Base-by-base conservation (phyloP, 2,888 invertebrate species). In the Adelognathus sp. region DNA sequence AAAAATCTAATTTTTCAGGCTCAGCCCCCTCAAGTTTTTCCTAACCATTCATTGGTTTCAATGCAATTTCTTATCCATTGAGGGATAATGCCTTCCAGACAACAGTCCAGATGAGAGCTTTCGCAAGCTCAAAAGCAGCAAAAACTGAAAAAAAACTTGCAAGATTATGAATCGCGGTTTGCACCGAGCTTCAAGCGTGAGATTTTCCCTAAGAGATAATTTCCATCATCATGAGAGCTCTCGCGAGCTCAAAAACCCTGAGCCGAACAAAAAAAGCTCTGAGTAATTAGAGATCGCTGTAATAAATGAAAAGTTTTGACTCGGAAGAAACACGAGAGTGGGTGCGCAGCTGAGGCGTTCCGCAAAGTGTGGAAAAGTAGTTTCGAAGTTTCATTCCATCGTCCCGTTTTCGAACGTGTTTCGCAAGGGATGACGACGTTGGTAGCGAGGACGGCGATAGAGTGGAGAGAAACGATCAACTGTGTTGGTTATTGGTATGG, bases 401-500 rank as follows among this genome's bases (percentile, higher is more conserved):
- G 9, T 9, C 9, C 39, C 5, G n/a, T 11, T 9, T 2, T 7
- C 1, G 21, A 1, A 0, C 21, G 9, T 46, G n/a, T n/a, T n/a
- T n/a, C n/a, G 6, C 46, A 18, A 21, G 11, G 18, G 18, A 46
- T 16, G 44, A 44, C 5, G 44, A n/a, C 16, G 6, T 36, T 6
- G 14, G 18, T n/a, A n/a, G n/a, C n/a, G n/a, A n/a, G n/a, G n/a
- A n/a, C n/a, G n/a, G n/a, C n/a, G n/a, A n/a, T n/a, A n/a, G 31
- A 18, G 16, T 36, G 50, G 44, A 52, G 52, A 50, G 41, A 36
- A 54, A 46, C 41, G 60, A 46, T 71, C 71, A 71, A 76, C 64
- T 52, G 52, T 31, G 41, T 39, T 72, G 72, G 66, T 67, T 39
- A 71, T 61, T 60, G 29, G n/a, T 16, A 71, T 39, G 27, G 58